Evolutionary conservation across 2,888 invertebrate species (phyloP).

Genomic region (Phortica okadai): DNA sequence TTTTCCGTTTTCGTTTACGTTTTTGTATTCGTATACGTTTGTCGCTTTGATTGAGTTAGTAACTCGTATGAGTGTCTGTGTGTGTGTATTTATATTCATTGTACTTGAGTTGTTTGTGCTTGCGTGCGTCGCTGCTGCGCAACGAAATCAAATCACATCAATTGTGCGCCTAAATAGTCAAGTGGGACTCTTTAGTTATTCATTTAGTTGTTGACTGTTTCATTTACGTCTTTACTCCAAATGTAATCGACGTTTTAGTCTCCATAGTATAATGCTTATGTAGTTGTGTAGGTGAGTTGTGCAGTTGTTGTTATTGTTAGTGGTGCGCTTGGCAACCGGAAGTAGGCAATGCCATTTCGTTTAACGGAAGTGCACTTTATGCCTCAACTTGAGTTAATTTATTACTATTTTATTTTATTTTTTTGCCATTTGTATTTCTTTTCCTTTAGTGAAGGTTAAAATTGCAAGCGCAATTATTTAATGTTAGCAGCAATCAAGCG

Average conservation of each 20-base stretch:
- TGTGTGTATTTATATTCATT: constrained; percentile 44
- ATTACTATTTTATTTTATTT: constrained; percentile 27
- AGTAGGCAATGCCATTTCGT: constrained; percentile 17
- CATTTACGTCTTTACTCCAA: not conserved
- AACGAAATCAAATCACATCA: constrained; percentile 71
- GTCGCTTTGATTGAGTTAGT: constrained; percentile 36
- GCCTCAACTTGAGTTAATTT: constrained; percentile 58
- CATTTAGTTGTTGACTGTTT: constrained; percentile 52
- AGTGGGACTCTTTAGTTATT: constrained; percentile 70
- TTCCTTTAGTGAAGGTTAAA: not conserved
- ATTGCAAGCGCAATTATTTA: constrained; percentile 16
- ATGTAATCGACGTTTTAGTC: not conserved
- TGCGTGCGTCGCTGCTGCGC: constrained; percentile 60
- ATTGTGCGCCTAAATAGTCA: constrained; percentile 70
- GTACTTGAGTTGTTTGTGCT: constrained; percentile 45
- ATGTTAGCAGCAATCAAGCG: not conserved
- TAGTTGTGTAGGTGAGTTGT: no score
- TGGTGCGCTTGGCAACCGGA: not conserved
- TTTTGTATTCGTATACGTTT: constrained; percentile 37
- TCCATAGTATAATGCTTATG: no score
- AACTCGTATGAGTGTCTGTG: constrained; percentile 41
- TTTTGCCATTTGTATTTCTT: not conserved
- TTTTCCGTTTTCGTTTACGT: constrained; percentile 39
- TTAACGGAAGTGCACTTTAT: constrained; percentile 50
- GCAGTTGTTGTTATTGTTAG: no score